phyloP scores from a whole-genome alignment of 1,140 invertebrate species.

The Drosophila prosaltans region DNA sequence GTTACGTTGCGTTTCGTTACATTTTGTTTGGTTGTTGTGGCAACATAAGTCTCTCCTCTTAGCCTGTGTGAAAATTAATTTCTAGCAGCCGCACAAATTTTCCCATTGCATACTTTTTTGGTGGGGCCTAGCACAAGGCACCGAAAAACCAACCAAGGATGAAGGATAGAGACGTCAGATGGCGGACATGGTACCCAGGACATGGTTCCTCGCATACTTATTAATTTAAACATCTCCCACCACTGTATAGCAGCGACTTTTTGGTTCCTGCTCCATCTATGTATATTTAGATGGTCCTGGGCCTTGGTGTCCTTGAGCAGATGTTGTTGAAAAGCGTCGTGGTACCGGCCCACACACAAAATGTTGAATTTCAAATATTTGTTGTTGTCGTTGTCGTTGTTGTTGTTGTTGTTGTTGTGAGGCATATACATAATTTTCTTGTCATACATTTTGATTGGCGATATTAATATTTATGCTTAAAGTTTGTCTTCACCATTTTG shows the following conservation, averaged over 20 bases:
- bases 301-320: conserved; percentile 6
- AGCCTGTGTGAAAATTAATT: conserved; percentile 58
- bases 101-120: conserved; percentile 51
- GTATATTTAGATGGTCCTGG: background rate
- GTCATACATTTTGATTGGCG: conserved; percentile 74
- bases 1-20: conserved; percentile 1
- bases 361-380: conserved; percentile 21
- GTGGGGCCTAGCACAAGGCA: no score
- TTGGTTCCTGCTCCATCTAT: background rate
- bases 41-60: conserved; percentile 26
- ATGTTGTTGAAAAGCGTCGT: conserved; percentile 4
- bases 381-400: conserved; percentile 18
- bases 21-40: conserved; percentile 41
- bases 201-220: conserved; percentile 31
- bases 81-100: conserved; percentile 46
- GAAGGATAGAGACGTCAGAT: no score
- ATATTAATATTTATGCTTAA: conserved; percentile 69
- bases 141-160: no score
- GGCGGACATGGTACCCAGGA: conserved; percentile 20
- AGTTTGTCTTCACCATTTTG: conserved; percentile 44
- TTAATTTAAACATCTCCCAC: conserved; percentile 40
- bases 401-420: conserved; percentile 19
- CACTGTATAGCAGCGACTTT: background rate
- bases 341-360: background rate
- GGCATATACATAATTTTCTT: conserved; percentile 64